These are phyloP conservation scores for Calcarius ornatus DNA, from an alignment of 2,113 vertebrate genomes.

Conservation along the genomic window DNA sequence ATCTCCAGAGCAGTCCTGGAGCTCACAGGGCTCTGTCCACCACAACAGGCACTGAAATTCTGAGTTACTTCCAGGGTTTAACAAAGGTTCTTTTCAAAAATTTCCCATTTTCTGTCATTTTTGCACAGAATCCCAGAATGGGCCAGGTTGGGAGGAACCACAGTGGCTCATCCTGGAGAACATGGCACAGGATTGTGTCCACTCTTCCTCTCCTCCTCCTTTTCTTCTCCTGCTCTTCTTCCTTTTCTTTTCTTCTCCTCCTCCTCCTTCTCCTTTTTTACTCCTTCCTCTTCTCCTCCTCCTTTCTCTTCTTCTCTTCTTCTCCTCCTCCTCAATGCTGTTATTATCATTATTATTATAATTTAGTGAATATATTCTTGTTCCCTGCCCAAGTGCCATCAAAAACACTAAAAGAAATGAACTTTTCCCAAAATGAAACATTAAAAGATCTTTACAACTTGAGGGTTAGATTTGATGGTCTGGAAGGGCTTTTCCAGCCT, in stretches of 20 bases:
- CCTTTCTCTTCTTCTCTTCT: accelerated
- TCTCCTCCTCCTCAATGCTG: neutral
- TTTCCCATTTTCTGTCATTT: neutral
- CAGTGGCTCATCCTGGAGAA: neutral
- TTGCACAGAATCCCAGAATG: neutral
- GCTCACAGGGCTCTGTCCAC: neutral
- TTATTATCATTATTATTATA: neutral
- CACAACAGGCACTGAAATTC: accelerated
- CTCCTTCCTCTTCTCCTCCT: too few species aligned
- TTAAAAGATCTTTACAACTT: neutral
- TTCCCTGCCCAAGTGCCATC: neutral
- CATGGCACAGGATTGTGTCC: neutral
- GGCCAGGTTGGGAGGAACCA: neutral
- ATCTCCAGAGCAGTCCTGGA: neutral
- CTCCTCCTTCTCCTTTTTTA: accelerated
- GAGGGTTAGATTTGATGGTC: neutral
- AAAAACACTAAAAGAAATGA: neutral
- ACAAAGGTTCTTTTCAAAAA: neutral
- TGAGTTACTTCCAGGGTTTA: neutral
- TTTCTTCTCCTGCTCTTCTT: neutral
- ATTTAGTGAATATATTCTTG: neutral
- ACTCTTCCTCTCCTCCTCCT: neutral
- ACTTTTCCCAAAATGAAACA: neutral
- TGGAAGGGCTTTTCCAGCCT: neutral
- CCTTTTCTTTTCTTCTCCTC: too few species aligned